phyloP scores from a whole-genome alignment of 64 coral and sea anemone genomes.

The Trachythela sp. region DNA sequence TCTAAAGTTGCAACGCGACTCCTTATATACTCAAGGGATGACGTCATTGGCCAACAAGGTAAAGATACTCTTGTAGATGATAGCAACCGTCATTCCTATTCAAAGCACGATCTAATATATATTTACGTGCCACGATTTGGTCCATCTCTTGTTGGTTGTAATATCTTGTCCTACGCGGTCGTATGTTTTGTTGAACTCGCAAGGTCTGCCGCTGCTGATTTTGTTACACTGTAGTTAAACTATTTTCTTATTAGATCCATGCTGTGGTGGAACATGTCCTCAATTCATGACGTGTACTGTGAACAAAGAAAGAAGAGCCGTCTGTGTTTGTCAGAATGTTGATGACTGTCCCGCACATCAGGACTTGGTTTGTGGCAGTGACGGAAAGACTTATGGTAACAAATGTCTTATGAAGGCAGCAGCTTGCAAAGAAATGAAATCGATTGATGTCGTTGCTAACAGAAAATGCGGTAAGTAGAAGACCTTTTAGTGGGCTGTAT shows the following conservation, averaged over 20 bases:
- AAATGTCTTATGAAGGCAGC: constrained; percentile 50
- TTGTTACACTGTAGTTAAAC: not conserved
- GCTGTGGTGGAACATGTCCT: constrained; percentile 32
- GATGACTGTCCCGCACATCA: constrained; percentile 36
- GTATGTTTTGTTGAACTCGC: not conserved
- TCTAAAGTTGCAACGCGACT: no score
- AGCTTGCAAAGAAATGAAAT: constrained; percentile 36
- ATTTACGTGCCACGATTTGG: no score
- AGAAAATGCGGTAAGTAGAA: constrained; percentile 47
- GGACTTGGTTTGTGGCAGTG: constrained; percentile 63
- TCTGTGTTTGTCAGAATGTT: constrained; percentile 51
- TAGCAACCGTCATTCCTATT: no score
- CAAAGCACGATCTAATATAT: no score
- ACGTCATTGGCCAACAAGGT: no score
- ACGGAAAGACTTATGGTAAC: constrained; percentile 86
- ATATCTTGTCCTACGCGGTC: not conserved
- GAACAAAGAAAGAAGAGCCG: constrained; percentile 30
- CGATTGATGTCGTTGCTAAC: constrained; percentile 29
- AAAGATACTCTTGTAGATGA: no score
- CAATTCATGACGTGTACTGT: constrained; percentile 16
- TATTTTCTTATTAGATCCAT: constrained; percentile 21
- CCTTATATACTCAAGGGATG: no score
- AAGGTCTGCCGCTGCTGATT: not conserved
- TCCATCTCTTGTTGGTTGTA: no score
- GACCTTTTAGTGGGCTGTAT: not conserved